A percentile compares a stretch with the other conserved stretches of the same genome.
Conservation (phyloP, 2,113 vertebrate genomes). For the Scatophagus argus region DNA sequence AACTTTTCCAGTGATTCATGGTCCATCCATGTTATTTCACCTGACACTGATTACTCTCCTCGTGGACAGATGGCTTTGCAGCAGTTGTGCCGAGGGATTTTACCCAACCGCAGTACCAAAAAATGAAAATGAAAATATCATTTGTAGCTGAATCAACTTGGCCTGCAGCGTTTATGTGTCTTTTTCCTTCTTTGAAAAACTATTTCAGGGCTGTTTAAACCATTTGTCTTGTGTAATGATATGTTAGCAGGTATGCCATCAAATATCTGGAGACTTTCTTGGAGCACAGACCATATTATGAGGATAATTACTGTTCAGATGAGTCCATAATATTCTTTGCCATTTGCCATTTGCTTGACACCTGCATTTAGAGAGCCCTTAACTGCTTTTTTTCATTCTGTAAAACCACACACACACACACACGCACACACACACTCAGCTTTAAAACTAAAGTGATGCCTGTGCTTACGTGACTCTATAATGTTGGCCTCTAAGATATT, state of each 20-base stretch:
- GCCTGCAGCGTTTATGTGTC: neutral
- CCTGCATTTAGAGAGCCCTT: neutral
- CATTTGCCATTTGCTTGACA: slow-evolving; percentile 19
- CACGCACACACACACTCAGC: neutral
- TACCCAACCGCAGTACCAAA: slow-evolving; percentile 41
- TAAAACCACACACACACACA: neutral
- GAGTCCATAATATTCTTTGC: slow-evolving; percentile 19
- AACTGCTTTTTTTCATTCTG: slow-evolving; percentile 1
- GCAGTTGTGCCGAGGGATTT: slow-evolving; percentile 43
- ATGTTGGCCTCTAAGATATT: slow-evolving; percentile 56
- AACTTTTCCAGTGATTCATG: slow-evolving; percentile 52
- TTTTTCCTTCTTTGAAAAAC: slow-evolving; percentile 41
- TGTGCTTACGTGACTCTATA: slow-evolving; percentile 3
- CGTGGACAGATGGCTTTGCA: slow-evolving; percentile 54
- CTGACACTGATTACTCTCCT: slow-evolving; percentile 64
- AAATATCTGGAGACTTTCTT: slow-evolving; percentile 27
- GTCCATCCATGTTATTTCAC: slow-evolving; percentile 54
- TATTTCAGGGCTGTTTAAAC: slow-evolving; percentile 26
- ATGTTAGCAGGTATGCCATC: slow-evolving; percentile 35
- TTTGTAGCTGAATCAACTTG: slow-evolving; percentile 60
- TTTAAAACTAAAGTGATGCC: slow-evolving; percentile 13
- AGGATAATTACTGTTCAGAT: slow-evolving; percentile 16
- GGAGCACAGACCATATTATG: neutral
- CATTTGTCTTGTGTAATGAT: slow-evolving; percentile 42
- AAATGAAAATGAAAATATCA: slow-evolving; percentile 63